A percentile compares a stretch with the other conserved stretches of the same genome.
Evolutionary conservation across 2,797 vertebrate species (phyloP).

Genomic region (Merluccius polli): DNA sequence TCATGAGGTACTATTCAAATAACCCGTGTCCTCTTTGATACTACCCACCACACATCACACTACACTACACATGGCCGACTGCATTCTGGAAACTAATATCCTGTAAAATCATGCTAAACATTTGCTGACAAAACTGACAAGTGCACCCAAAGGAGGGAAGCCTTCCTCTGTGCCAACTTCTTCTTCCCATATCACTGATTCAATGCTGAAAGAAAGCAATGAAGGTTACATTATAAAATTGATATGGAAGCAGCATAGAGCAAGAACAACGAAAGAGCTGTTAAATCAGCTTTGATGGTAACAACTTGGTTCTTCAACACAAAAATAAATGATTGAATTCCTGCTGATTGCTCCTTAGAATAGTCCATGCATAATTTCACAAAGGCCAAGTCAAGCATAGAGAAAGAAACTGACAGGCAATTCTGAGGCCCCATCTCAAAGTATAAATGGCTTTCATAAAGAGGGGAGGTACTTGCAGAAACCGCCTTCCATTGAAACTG

Average conservation of each 20-base stretch:
- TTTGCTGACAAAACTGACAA: constrained; percentile 19
- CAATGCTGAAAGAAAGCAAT: constrained; percentile 5
- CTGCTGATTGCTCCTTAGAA: constrained; percentile 46
- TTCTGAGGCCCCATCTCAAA: constrained; percentile 44
- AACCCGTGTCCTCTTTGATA: constrained; percentile 21
- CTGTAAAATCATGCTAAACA: constrained; percentile 1
- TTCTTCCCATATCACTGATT: constrained; percentile 9
- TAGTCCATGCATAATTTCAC: constrained; percentile 44
- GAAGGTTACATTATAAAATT: background rate
- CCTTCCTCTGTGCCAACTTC: constrained; percentile 8
- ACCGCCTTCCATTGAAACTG: constrained; percentile 20
- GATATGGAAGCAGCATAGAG: constrained; percentile 11
- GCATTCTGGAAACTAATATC: constrained; percentile 8
- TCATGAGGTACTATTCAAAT: constrained; percentile 17
- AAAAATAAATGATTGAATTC: constrained; percentile 58
- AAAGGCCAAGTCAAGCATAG: constrained; percentile 38
- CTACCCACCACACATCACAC: constrained; percentile 13
- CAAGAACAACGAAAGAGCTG: constrained; percentile 17
- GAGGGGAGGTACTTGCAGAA: constrained; percentile 8
- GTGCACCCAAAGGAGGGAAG: constrained; percentile 17
- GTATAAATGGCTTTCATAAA: constrained; percentile 41
- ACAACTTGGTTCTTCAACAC: constrained; percentile 52
- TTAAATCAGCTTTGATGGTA: constrained; percentile 49
- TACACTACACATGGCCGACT: background rate
- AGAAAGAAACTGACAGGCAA: constrained; percentile 13